Evolutionary conservation across 2,888 invertebrate genomes (phyloP).

Genomic region (Acanthococcus lagerstroemiae): DNA sequence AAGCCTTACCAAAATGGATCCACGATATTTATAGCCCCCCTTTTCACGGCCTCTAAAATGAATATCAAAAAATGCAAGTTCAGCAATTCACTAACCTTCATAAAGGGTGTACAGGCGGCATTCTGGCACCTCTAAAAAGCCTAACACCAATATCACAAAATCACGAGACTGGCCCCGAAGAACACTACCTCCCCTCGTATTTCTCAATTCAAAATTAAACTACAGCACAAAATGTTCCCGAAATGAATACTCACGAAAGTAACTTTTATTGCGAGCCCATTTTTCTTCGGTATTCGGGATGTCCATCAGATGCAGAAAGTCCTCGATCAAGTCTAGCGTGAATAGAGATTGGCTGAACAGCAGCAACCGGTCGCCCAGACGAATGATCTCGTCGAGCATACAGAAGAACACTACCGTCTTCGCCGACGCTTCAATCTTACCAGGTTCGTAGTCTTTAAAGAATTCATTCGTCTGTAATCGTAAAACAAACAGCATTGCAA

Average conservation of each 20-base stretch:
- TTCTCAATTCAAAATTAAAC: no score
- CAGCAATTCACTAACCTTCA: no score
- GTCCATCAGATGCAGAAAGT: constrained; percentile 66
- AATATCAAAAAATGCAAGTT: no score
- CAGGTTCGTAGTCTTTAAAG: constrained; percentile 74
- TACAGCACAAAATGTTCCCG: no score
- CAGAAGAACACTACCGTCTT: constrained; percentile 92
- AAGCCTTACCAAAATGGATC: no score
- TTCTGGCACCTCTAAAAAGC: no score
- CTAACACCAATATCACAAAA: no score
- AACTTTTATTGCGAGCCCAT: constrained; percentile 79
- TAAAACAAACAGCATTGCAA: constrained; percentile 31
- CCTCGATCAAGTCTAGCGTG: constrained; percentile 89
- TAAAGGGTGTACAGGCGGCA: no score
- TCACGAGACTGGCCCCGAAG: no score
- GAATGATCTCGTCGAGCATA: constrained; percentile 78
- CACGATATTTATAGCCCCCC: no score
- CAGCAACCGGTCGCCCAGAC: constrained; percentile 77
- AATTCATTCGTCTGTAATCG: constrained; percentile 58
- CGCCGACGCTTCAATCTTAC: constrained; percentile 82
- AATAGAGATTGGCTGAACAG: constrained; percentile 94
- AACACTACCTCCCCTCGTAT: no score
- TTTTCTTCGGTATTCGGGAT: constrained; percentile 50
- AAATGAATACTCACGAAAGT: constrained; percentile 80
- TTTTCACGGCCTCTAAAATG: no score